Base-by-base conservation (phyloP, 2,888 invertebrate genomes). In the Seladonia tumulorum region DNA sequence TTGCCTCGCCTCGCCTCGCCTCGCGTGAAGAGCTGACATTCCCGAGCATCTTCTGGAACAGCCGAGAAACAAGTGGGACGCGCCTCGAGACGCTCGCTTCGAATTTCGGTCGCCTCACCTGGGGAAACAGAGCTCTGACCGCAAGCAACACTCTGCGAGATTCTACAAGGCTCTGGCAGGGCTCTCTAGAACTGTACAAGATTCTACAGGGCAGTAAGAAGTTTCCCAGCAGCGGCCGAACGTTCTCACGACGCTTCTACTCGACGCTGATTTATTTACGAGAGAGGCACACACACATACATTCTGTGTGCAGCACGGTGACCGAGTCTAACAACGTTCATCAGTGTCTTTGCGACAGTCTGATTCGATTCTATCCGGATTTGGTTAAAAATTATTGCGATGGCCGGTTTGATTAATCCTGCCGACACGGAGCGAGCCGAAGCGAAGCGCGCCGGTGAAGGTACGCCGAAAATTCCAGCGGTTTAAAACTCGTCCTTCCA, bases 31-130 rank as follows among this genome's bases (percentile, higher is more conserved):
- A 42, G n/a, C 76, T 47, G 57, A 42, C 85, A 49, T 80, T 74
- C 80, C 80, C 63, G 78, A 70, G 70, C 73, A 42, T 75, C 80
- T 79, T 49, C 81, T 76, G 63, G 75, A 83, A 88, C 76, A 81
- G n/a, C n/a, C n/a, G n/a, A n/a, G 85, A 77, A n/a, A 53, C 63
- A 63, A 63, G 63, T 63, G 29, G 35, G 35, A 45, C 49, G 60
- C 75, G 42, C 66, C n/a, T 72, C 78, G 70, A 25, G 53, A 83
- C 83, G 63, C 39, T 42, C 66, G 71, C 77, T n/a, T n/a, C 57
- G 57, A 71, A 70, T 57, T 49, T 29, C 76, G 39, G 49, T 42
- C 70, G 53, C 35, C 72, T 73, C 82, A 76, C 83, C 72, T 57
- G 82, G 8, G 63, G 10, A n/a, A 53, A 53, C 53, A 53, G 49